phyloP scores from a whole-genome alignment of 2,888 invertebrate species.

The Cephus rjabovi region DNA sequence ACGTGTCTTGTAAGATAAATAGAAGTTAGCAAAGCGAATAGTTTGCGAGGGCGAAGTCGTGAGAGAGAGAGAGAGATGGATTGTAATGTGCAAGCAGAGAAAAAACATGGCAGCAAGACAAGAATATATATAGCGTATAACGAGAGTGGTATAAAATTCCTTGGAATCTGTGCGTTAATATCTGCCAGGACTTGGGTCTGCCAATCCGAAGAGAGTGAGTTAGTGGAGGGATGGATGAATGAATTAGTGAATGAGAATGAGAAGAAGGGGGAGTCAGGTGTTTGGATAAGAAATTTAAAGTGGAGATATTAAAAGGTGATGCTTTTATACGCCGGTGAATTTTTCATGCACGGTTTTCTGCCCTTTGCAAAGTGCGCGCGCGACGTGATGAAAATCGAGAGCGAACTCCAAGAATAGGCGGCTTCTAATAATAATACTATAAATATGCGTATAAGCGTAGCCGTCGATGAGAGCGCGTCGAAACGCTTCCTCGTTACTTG shows the following conservation, averaged over 20 bases:
- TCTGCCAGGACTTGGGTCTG: background rate
- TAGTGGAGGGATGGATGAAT: slow-evolving; percentile 8
- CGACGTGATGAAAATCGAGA: background rate
- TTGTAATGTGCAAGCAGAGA: background rate
- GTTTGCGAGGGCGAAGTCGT: slow-evolving; percentile 4
- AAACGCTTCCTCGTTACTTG: slow-evolving; percentile 12
- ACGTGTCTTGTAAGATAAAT: background rate
- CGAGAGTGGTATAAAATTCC: slow-evolving; percentile 18
- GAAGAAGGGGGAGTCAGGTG: slow-evolving; percentile 3
- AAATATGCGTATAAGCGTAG: background rate
- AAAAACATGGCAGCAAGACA: background rate
- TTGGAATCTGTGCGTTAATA: background rate
- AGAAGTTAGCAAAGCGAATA: background rate
- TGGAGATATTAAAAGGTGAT: background rate
- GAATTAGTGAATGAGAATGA: slow-evolving; percentile 5
- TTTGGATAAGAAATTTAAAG: background rate
- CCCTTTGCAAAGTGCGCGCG: background rate
- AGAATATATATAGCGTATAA: background rate
- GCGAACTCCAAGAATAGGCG: background rate
- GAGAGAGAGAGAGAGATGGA: background rate
- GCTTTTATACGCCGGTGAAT: background rate
- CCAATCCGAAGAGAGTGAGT: slow-evolving; percentile 15
- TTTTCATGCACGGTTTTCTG: background rate
- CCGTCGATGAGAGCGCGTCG: slow-evolving; percentile 5
- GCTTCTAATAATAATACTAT: background rate